phyloP scores from a whole-genome alignment of 2,797 vertebrate genomes.

The Chaetophractus vellerosus region DNA sequence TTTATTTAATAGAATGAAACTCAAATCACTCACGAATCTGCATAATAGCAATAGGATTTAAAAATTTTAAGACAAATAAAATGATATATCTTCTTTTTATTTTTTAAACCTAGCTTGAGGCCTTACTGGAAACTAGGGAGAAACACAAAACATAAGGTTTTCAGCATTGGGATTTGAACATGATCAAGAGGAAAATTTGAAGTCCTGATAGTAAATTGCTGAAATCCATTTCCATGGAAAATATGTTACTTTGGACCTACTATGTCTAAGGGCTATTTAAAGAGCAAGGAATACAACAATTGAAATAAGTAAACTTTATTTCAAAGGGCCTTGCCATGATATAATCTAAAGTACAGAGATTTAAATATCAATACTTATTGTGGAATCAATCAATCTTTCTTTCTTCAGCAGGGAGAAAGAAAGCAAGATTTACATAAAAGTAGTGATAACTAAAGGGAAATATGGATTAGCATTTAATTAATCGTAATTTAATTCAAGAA shows the following conservation, averaged over 20 bases:
- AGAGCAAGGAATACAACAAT: not conserved
- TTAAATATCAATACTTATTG: not conserved
- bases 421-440: slow-evolving; percentile 10
- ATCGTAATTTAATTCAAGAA: slow-evolving; percentile 68
- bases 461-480: slow-evolving; percentile 58
- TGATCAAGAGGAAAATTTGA: not conserved
- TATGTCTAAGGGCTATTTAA: not conserved
- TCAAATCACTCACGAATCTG: slow-evolving; percentile 46
- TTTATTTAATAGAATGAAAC: not conserved
- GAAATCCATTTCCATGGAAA: not conserved
- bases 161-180: not conserved
- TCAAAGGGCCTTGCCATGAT: not conserved
- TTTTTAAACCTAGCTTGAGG: not conserved
- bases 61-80: slow-evolving; percentile 51
- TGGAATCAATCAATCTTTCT: not conserved
- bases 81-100: slow-evolving; percentile 53
- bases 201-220: not conserved
- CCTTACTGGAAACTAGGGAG: not conserved
- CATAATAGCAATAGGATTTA: slow-evolving; percentile 31
- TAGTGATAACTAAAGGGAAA: not conserved
- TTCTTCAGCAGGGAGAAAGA: not conserved
- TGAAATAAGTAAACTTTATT: slow-evolving; percentile 43
- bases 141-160: not conserved
- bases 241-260: not conserved
- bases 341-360: not conserved